Evolutionary conservation across 2,797 vertebrate species (phyloP), one percentile per base, ranked within the genome.

Genomic region (Crax fasciolata): DNA sequence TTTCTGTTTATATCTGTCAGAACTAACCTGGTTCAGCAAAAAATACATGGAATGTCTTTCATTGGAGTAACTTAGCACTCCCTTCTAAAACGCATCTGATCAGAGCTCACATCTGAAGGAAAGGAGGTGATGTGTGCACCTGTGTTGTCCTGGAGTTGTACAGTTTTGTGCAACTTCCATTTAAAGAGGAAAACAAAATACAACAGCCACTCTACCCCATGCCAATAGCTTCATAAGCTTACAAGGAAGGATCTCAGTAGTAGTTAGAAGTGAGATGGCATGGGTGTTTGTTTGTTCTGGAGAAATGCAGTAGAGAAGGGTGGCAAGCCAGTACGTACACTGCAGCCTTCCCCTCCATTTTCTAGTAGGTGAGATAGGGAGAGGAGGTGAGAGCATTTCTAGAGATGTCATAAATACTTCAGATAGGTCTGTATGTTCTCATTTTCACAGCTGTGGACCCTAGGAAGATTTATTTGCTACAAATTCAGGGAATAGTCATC

Each of bases 251-350:
- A 35, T 35, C 35, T 35, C 35, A 35, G 35, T 35, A n/a, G n/a
- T 46, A 7, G 25, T 15, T 70, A 17, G 4, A 78, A 41, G 35
- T 19, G 25, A 54, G 32, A 13, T 41, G 35, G 17, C 30, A 11
- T 1, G 8, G 9, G 7, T 23, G 25, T 3, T 3, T 24, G 63
- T 86, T 79, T 24, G 70, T 18, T 19, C 23, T 65, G 25, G 28
- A 51, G 51, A 83, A 82, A 32, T 0, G 25, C 35, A 20, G 2
- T 6, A 5, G 0, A 18, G 18, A 38, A 27, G 13, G 28, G 4
- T 21, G 11, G 63, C 48, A 51, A 66, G 46, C 28, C 35, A 1
- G 13, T 7, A 23, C 67, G 44, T 19, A 25, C 2, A 0, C 14
- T 49, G 21, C 18, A 24, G 6, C 54, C 44, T 25, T 73, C 24